phyloP scores from a whole-genome alignment of 1,140 invertebrate species.

The Bombus superbus region DNA sequence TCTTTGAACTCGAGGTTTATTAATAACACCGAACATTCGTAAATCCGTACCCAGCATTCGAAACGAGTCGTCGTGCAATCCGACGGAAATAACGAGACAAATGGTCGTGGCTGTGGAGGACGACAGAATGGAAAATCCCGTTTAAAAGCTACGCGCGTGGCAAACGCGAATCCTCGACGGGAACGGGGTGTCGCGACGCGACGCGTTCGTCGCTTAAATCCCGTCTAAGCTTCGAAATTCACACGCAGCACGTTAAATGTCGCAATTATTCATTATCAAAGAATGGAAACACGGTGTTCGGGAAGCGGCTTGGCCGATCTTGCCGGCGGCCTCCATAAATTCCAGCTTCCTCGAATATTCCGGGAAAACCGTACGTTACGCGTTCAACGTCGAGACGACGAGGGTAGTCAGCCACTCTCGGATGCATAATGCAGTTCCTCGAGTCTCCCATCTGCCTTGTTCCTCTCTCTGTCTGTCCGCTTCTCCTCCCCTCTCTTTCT shows the following conservation, averaged over 20 bases:
- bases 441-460: conserved; percentile 54
- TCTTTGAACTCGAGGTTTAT: too few species aligned
- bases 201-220: background rate
- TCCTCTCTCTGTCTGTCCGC: background rate
- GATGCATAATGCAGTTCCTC: conserved; percentile 76
- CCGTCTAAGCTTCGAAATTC: conserved; percentile 15
- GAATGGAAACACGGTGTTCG: conserved; percentile 25
- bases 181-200: too few species aligned
- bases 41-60: background rate
- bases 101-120: too few species aligned
- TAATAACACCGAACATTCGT: background rate
- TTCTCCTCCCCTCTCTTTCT: background rate
- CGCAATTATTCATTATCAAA: conserved; percentile 53
- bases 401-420: conserved; percentile 60
- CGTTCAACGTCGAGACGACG: conserved; percentile 48
- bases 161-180: background rate
- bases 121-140: background rate
- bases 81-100: background rate
- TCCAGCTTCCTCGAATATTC: conserved; percentile 59
- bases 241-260: conserved; percentile 12
- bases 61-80: background rate
- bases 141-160: background rate
- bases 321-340: conserved; percentile 10
- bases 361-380: conserved; percentile 40
- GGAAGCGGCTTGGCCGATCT: background rate